Conservation (phyloP, 2,888 invertebrate genomes). For the Encarsia formosa region DNA sequence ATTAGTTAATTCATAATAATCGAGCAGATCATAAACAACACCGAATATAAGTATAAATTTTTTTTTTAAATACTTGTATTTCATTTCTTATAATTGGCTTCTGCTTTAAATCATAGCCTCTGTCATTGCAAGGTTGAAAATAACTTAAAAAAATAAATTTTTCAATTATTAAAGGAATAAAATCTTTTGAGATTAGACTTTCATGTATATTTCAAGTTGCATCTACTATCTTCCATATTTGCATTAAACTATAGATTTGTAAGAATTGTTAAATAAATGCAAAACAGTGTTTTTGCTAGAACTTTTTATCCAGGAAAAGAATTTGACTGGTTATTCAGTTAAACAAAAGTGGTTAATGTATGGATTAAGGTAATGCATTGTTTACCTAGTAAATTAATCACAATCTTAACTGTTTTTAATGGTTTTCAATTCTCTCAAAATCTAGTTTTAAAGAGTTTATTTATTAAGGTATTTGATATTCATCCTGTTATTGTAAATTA, state of each 20-base stretch:
- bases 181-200: constrained; percentile 17
- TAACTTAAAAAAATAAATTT: constrained; percentile 13
- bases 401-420: no score
- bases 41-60: constrained; percentile 9
- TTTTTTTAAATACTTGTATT: constrained; percentile 8
- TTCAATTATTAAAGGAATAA: constrained; percentile 13
- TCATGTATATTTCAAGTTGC: constrained; percentile 17
- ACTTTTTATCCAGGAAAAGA: no score
- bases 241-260: constrained; percentile 19
- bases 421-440: no score
- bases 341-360: no score
- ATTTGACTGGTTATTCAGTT: no score
- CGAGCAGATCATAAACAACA: constrained; percentile 10
- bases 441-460: no score
- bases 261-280: constrained; percentile 19
- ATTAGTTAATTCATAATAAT: constrained; percentile 5
- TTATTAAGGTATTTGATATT: constrained; percentile 11
- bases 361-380: no score
- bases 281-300: no score
- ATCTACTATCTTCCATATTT: constrained; percentile 23
- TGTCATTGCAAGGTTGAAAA: constrained; percentile 23
- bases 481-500: constrained; percentile 12
- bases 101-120: constrained; percentile 16
- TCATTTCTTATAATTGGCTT: constrained; percentile 11
- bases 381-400: no score